Evolutionary conservation across 2,797 vertebrate species (phyloP).

Genomic region (Sternotherus odoratus): DNA sequence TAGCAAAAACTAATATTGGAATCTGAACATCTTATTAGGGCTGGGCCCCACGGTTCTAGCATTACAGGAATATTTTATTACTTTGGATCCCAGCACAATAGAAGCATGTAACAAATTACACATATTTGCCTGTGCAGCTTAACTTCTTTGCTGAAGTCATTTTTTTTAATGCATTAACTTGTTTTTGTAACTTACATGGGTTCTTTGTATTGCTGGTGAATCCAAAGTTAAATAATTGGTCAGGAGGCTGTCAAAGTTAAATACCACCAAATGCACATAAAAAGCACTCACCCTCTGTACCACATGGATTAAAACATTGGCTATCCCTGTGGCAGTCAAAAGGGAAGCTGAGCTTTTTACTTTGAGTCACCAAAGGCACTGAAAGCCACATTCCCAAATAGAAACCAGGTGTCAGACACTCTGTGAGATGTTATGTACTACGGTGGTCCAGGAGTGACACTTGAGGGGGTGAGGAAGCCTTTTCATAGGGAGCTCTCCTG

Average conservation of each 20-base stretch:
- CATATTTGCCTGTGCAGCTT: not conserved
- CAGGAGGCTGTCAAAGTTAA: conserved; percentile 10
- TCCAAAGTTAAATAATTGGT: not conserved
- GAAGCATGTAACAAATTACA: conserved; percentile 33
- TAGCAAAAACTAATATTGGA: conserved; percentile 3
- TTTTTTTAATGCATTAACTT: not conserved
- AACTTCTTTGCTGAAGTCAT: conserved; percentile 1
- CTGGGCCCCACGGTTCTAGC: conserved; percentile 48
- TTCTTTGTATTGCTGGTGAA: conserved; percentile 1
- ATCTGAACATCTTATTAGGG: not conserved
- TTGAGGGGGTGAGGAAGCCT: not conserved
- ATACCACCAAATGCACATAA: not conserved
- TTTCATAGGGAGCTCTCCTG: not conserved
- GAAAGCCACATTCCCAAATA: not conserved
- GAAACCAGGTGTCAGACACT: conserved; percentile 46
- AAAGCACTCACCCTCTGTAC: not conserved
- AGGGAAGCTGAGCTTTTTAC: conserved; percentile 44
- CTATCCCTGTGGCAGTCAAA: not conserved
- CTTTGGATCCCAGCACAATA: conserved; percentile 40
- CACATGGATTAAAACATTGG: not conserved
- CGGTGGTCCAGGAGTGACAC: not conserved
- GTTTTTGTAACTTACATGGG: not conserved
- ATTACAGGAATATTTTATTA: conserved; percentile 65
- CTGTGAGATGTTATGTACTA: conserved; percentile 1
- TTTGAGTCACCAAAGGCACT: conserved; percentile 5